Evolutionary conservation across 2,797 vertebrate genomes (phyloP).

Genomic region (Australoheros facetus): DNA sequence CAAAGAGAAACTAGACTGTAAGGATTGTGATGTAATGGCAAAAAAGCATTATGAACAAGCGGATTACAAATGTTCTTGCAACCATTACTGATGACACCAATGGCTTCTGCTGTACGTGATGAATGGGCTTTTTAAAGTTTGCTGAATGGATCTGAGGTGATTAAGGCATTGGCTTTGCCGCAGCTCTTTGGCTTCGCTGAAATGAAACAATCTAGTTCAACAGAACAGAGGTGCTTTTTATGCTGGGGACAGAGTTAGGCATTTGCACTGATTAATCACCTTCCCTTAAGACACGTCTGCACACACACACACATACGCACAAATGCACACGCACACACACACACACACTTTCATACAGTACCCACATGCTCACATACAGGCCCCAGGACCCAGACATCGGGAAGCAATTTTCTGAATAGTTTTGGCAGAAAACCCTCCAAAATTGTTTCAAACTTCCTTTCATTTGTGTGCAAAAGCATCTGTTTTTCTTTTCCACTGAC

Average conservation of each 20-base stretch:
- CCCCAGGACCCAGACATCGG: slow-evolving; percentile 49
- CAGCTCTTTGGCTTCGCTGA: slow-evolving; percentile 15
- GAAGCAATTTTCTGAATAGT: slow-evolving; percentile 67
- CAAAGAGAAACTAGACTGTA: background rate
- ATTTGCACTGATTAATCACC: slow-evolving; percentile 66
- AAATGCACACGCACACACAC: background rate
- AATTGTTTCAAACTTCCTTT: slow-evolving; percentile 44
- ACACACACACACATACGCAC: background rate
- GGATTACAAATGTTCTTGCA: slow-evolving; percentile 2
- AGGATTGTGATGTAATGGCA: background rate
- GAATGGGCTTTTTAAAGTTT: slow-evolving; percentile 40
- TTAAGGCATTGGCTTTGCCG: slow-evolving; percentile 31
- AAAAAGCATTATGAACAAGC: no score
- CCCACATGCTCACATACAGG: slow-evolving; percentile 14
- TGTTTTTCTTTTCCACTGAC: slow-evolving; percentile 53
- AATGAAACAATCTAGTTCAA: slow-evolving; percentile 28
- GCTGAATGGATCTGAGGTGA: slow-evolving; percentile 44
- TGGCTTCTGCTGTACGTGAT: slow-evolving; percentile 35
- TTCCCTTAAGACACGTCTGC: slow-evolving; percentile 33
- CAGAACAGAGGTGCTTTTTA: slow-evolving; percentile 61
- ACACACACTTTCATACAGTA: background rate
- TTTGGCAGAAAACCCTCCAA: slow-evolving; percentile 39
- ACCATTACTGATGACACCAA: slow-evolving; percentile 30
- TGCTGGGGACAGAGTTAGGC: slow-evolving; percentile 40
- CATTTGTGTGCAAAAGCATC: slow-evolving; percentile 54